Evolutionary conservation across 2,797 vertebrate genomes (phyloP).

Genomic region (Oceanodroma leucorhoa): DNA sequence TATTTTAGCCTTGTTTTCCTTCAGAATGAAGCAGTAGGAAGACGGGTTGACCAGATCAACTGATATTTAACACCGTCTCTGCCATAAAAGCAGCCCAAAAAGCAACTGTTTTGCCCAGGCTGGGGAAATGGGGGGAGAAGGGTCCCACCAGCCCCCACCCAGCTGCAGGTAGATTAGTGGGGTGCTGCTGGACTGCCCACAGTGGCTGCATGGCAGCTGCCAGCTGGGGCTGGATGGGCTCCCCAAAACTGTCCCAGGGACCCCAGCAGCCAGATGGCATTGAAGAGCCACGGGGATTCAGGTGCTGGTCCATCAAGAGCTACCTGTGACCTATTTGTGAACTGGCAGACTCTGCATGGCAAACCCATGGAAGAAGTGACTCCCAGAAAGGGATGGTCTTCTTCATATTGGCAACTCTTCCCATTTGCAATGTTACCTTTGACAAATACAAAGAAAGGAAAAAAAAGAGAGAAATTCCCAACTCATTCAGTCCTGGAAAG

Average conservation of each 20-base stretch:
- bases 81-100: neutral
- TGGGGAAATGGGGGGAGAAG: neutral
- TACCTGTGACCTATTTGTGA: neutral
- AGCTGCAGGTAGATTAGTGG: neutral
- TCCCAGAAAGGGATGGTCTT: neutral
- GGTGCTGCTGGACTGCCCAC: neutral
- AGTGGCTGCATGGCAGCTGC: neutral
- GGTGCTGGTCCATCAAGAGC: neutral
- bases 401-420: neutral
- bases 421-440: neutral
- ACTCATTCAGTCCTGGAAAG: neutral
- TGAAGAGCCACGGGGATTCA: neutral
- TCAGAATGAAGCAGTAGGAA: conserved; percentile 5
- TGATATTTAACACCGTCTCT: conserved; percentile 12
- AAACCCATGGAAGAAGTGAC: neutral
- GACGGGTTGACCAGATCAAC: neutral
- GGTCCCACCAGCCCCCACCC: accelerated
- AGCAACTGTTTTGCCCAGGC: neutral
- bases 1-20: conserved; percentile 32
- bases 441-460: neutral
- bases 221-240: neutral
- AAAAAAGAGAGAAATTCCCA: neutral
- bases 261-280: neutral
- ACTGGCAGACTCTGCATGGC: neutral
- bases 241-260: neutral